phyloP scores from a whole-genome alignment of 2,113 vertebrate species.

The Phycodurus eques region DNA sequence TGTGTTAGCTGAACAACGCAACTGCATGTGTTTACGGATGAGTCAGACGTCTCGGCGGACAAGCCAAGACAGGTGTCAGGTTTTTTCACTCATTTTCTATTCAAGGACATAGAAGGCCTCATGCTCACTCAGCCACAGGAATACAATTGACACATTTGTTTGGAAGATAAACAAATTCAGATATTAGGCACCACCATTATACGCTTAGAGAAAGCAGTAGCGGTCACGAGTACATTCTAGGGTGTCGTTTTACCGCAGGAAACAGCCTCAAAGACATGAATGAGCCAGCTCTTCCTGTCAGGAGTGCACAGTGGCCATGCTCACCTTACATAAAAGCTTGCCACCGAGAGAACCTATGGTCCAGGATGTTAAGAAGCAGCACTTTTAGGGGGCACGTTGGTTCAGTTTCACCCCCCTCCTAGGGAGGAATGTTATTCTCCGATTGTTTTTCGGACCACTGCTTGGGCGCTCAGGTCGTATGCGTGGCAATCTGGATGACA shows the following conservation, averaged over 20 bases:
- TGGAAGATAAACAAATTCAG: conserved; percentile 11
- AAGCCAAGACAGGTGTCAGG: conserved; percentile 21
- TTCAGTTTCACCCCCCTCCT: conserved; percentile 39
- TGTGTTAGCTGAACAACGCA: conserved; percentile 5
- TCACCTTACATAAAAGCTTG: conserved; percentile 56
- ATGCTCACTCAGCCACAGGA: neutral
- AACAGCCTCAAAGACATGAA: conserved; percentile 53
- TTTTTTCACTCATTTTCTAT: conserved; percentile 13
- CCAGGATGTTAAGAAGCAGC: conserved; percentile 28
- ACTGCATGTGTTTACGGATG: conserved; percentile 20
- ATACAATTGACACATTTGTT: conserved; percentile 4
- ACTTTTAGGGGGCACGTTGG: conserved; percentile 50
- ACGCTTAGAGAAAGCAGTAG: conserved; percentile 23
- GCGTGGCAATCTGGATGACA: conserved; percentile 20
- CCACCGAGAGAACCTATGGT: conserved; percentile 22
- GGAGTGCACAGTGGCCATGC: conserved; percentile 28
- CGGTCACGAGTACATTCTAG: conserved; percentile 48
- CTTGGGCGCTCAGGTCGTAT: neutral
- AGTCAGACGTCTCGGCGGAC: conserved; percentile 27
- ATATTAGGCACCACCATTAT: neutral
- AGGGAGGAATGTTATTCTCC: conserved; percentile 12
- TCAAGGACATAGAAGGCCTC: neutral
- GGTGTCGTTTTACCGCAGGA: conserved; percentile 64
- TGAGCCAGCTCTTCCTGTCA: conserved; percentile 64
- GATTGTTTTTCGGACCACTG: conserved; percentile 8